Evolutionary conservation across 1,140 invertebrate genomes (phyloP).

Genomic region (Neoseiulus cucumeris): DNA sequence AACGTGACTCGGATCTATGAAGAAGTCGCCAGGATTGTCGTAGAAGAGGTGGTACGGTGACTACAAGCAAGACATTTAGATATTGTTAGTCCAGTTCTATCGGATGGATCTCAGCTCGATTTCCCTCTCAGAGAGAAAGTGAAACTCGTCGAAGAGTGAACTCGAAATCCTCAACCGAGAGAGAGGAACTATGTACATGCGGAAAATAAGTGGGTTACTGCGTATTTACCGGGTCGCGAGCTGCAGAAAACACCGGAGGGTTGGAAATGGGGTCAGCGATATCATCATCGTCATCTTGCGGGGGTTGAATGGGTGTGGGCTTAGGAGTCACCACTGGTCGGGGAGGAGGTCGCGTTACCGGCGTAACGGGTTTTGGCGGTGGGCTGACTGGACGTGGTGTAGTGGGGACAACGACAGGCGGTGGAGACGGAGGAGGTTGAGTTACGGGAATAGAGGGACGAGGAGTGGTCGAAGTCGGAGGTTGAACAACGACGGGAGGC

Average conservation of each 20-base stretch:
- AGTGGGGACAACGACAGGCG: not conserved
- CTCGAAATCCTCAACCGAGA: too few relatives aligned
- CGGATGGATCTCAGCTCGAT: too few relatives aligned
- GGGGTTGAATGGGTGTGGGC: not conserved
- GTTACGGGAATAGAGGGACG: not conserved
- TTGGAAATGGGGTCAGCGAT: conserved; percentile 5
- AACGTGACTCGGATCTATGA: not conserved
- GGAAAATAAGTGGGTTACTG: too few relatives aligned
- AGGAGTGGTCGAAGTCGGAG: not conserved
- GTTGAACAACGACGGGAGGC: not conserved
- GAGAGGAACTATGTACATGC: too few relatives aligned
- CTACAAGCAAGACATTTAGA: not conserved
- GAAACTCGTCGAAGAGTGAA: too few relatives aligned
- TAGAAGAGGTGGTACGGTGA: not conserved
- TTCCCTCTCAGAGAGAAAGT: too few relatives aligned
- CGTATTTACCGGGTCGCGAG: not conserved
- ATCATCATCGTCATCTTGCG: not conserved
- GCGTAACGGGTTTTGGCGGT: not conserved
- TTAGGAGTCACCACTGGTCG: not conserved
- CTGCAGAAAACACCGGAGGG: not conserved
- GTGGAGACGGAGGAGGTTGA: not conserved
- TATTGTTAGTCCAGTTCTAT: too few relatives aligned
- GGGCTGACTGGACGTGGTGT: not conserved
- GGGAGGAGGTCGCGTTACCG: not conserved
- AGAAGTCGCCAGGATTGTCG: not conserved